Evolutionary conservation across 2,113 vertebrate species (phyloP).

Genomic region (Pteruthius melanotis): DNA sequence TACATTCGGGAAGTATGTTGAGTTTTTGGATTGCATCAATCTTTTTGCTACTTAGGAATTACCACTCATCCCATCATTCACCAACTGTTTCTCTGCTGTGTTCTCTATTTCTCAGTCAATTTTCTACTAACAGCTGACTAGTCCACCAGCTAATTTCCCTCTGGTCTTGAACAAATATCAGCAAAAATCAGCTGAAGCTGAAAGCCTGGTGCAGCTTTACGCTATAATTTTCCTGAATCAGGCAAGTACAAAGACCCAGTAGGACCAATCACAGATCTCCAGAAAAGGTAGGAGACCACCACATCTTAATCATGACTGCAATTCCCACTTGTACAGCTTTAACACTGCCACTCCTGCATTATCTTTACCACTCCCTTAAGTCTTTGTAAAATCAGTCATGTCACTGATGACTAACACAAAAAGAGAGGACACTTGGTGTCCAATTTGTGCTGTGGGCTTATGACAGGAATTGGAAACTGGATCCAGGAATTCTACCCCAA

Average conservation of each 20-base stretch:
- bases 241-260: background rate
- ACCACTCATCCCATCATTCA: background rate
- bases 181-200: slow-evolving; percentile 31
- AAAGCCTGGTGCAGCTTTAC: background rate
- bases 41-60: slow-evolving; percentile 24
- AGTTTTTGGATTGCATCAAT: background rate
- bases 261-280: background rate
- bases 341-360: background rate
- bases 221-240: slow-evolving; percentile 19
- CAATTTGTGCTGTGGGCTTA: background rate
- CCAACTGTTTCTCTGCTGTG: background rate
- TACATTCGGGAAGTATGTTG: background rate
- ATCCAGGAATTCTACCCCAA: background rate
- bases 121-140: background rate
- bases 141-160: slow-evolving; percentile 34
- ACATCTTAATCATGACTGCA: background rate
- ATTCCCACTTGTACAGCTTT: background rate
- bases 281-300: background rate
- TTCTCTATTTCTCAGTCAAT: slow-evolving; percentile 30
- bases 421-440: background rate
- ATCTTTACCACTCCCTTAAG: background rate
- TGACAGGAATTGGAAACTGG: background rate
- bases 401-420: background rate
- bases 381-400: background rate
- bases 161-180: slow-evolving; percentile 11